Evolutionary conservation across 2,113 vertebrate species (phyloP).

Genomic region (Psettodes erumei): DNA sequence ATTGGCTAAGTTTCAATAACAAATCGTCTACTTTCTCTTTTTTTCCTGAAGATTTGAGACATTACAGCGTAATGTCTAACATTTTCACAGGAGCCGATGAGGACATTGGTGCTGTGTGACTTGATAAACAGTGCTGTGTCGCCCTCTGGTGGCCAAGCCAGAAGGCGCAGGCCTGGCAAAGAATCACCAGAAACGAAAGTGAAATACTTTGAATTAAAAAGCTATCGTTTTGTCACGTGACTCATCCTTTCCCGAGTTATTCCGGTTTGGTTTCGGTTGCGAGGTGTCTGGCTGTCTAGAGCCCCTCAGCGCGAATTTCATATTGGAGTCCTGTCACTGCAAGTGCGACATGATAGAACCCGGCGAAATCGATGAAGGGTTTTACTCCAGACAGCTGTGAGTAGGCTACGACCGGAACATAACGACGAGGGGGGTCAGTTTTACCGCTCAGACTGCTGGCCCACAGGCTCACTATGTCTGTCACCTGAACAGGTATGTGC

Average conservation of each 20-base stretch:
- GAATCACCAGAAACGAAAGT: constrained; percentile 61
- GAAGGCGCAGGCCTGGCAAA: not conserved
- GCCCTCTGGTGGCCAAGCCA: constrained; percentile 46
- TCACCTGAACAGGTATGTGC: constrained; percentile 84
- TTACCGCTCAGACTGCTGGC: fast-evolving
- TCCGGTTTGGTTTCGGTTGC: no score
- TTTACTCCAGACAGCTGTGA: constrained; percentile 91
- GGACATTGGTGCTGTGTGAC: no score
- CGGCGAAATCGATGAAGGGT: constrained; percentile 74
- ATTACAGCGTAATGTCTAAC: no score
- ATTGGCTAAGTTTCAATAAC: not conserved
- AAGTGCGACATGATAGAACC: constrained; percentile 52
- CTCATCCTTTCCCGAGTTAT: not conserved
- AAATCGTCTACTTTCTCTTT: no score
- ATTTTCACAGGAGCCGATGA: not conserved
- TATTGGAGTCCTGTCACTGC: not conserved
- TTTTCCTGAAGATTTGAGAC: no score
- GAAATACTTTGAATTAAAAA: constrained; percentile 20
- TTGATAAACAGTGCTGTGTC: not conserved
- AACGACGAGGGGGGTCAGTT: fast-evolving
- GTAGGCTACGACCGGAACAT: constrained; percentile 48
- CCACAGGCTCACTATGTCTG: not conserved
- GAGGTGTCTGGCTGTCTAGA: no score
- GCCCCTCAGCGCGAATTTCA: not conserved
- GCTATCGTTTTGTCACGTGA: no score